phyloP scores from a whole-genome alignment of 2,113 vertebrate species.

The Scomber colias region DNA sequence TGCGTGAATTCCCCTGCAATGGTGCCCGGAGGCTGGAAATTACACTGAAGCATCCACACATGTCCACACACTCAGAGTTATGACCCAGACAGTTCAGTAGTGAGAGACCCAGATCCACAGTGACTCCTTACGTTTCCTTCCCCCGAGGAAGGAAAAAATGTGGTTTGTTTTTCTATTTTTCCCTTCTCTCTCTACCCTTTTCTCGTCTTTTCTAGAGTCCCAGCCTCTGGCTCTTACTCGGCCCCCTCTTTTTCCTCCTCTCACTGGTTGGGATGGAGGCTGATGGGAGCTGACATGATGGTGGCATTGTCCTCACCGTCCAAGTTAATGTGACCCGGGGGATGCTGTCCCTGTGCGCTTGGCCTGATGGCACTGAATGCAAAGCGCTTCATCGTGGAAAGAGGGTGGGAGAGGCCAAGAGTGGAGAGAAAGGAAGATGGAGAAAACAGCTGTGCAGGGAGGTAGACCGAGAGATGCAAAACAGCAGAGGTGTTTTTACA shows the following conservation, averaged over 20 bases:
- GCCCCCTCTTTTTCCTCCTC: slow-evolving; percentile 38
- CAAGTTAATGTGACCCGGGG: slow-evolving; percentile 76
- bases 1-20: slow-evolving; percentile 42
- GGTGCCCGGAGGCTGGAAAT: slow-evolving; percentile 43
- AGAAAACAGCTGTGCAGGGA: slow-evolving; percentile 41
- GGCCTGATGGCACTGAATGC: slow-evolving; percentile 66
- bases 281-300: slow-evolving; percentile 80
- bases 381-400: slow-evolving; percentile 46
- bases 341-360: slow-evolving; percentile 65
- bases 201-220: slow-evolving; percentile 69
- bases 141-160: slow-evolving; percentile 62
- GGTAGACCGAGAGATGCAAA: slow-evolving; percentile 52
- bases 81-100: slow-evolving; percentile 59
- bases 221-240: slow-evolving; percentile 63
- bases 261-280: slow-evolving; percentile 63
- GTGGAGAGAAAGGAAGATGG: neutral
- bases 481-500: slow-evolving; percentile 30
- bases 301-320: slow-evolving; percentile 76
- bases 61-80: slow-evolving; percentile 49
- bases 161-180: slow-evolving; percentile 65
- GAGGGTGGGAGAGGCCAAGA: slow-evolving; percentile 15
- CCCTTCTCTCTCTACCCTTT: slow-evolving; percentile 49
- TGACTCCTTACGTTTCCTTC: slow-evolving; percentile 61
- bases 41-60: slow-evolving; percentile 45
- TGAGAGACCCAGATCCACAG: slow-evolving; percentile 70